Evolutionary conservation across 1,140 invertebrate species (phyloP).

Genomic region (Cydia strobilella): DNA sequence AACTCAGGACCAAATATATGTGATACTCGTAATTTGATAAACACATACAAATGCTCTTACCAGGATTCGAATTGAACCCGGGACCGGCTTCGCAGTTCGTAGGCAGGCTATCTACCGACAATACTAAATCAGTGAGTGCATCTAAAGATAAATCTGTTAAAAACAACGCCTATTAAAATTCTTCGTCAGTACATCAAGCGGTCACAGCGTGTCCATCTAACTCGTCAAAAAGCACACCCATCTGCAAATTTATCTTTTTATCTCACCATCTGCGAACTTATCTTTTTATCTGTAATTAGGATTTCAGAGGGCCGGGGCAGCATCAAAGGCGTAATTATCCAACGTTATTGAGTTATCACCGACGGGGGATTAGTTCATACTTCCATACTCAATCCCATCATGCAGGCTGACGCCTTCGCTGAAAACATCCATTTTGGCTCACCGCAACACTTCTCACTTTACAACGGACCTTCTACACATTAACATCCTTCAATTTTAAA

Average conservation of each 20-base stretch:
- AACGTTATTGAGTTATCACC: constrained; percentile 77
- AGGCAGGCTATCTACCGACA: no score
- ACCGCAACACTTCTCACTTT: constrained; percentile 58
- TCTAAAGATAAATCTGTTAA: background rate
- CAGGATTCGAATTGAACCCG: no score
- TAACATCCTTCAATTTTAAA: constrained; percentile 35
- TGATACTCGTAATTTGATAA: no score
- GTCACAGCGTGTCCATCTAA: constrained; percentile 39
- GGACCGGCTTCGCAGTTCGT: no score
- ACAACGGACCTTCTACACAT: constrained; percentile 39
- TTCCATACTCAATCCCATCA: constrained; percentile 79
- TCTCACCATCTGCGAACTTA: constrained; percentile 67
- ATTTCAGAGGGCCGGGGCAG: constrained; percentile 58
- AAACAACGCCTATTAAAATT: constrained; percentile 15
- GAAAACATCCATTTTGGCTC: constrained; percentile 74
- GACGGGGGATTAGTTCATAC: constrained; percentile 78
- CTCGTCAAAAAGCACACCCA: constrained; percentile 48
- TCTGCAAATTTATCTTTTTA: constrained; percentile 60
- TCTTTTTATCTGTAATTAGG: constrained; percentile 80
- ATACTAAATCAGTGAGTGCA: no score
- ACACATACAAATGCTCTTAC: no score
- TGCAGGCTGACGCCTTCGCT: constrained; percentile 77
- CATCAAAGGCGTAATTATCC: constrained; percentile 78
- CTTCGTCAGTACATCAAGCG: constrained; percentile 26
- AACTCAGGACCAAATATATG: no score